Base-by-base conservation (phyloP, 2,797 vertebrate genomes). In the Molossus molossus region DNA sequence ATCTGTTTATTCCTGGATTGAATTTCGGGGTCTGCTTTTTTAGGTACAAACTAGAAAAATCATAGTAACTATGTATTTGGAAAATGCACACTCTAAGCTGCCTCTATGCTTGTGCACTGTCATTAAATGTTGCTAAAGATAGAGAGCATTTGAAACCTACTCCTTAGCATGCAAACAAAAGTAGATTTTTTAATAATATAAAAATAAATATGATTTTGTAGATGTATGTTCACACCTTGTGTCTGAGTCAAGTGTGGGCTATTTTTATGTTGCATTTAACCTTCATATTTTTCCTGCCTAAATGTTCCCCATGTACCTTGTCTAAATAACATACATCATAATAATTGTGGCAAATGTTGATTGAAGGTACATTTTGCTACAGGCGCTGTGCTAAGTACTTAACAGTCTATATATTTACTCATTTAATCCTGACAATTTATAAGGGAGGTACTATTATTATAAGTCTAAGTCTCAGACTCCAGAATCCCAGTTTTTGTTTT, bases 101-200 rank as follows among this genome's bases (percentile, higher is more conserved):
- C 69, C 25, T 85, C 89, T 88, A n/a, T 69, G 50, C 20, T 72
- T 87, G 62, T 29, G 18, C 55, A 45, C 18, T 70, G 5, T 77
- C 15, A 67, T 75, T 95, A 82, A 92, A 53, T 83, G 4, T 60
- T 92, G n/a, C 27, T 86, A 72, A 73, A 45, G 37, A 58, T 85
- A 62, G 12, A 79, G 10, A 14, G 45, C 79, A 94, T 92, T 92
- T 87, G 94, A 55, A 94, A 92, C 81, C 91, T 48, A 88, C 37
- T 94, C 92, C 27, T 83, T 80, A 93, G 27, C n/a, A 92, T 40
- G 29, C 88, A 94, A 93, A 86, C 33, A 90, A 86, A 95, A 88
- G 37, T 79, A 7, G 2, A 57, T 73, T 91, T 92, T 92, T 94
- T 8, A 88, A 21, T 90, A 93, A 80, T 76, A 4, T 83, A 83